Conservation (phyloP, 2,797 vertebrate species). For the Oreonectes daqikongensis region DNA sequence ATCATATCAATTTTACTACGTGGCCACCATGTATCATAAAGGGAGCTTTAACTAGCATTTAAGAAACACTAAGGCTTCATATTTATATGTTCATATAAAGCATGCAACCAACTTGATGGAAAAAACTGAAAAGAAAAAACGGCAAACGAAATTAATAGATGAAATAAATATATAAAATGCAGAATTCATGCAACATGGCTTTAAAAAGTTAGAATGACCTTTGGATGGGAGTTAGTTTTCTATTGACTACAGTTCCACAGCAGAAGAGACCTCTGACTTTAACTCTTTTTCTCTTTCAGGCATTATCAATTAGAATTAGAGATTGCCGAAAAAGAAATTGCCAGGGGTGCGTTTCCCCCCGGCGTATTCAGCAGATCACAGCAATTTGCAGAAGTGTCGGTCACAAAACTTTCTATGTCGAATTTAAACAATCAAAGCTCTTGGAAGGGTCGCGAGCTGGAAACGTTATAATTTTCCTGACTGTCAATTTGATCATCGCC, state of each 20-base stretch:
- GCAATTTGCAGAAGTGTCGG: constrained; percentile 50
- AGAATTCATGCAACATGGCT: constrained; percentile 74
- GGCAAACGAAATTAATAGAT: constrained; percentile 56
- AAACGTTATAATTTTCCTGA: constrained; percentile 17
- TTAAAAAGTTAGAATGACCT: constrained; percentile 68
- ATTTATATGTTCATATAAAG: constrained; percentile 58
- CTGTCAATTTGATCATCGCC: constrained; percentile 7
- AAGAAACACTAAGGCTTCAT: constrained; percentile 58
- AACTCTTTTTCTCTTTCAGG: constrained; percentile 53
- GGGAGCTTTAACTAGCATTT: constrained; percentile 54
- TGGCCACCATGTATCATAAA: constrained; percentile 44
- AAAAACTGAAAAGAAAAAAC: constrained; percentile 64
- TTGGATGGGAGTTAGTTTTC: constrained; percentile 79
- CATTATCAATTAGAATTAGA: constrained; percentile 29
- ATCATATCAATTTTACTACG: constrained; percentile 31
- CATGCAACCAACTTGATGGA: constrained; percentile 71
- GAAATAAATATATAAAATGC: constrained; percentile 63
- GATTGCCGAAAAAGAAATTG: constrained; percentile 21
- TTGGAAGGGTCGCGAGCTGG: constrained; percentile 15
- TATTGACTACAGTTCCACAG: constrained; percentile 67
- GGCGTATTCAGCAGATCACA: constrained; percentile 65
- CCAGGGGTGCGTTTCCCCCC: constrained; percentile 11
- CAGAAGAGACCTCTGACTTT: constrained; percentile 61
- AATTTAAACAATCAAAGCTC: constrained; percentile 37
- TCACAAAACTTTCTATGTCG: constrained; percentile 30